Evolutionary conservation across 1,140 invertebrate genomes (phyloP).

Genomic region (Magallana angulata): DNA sequence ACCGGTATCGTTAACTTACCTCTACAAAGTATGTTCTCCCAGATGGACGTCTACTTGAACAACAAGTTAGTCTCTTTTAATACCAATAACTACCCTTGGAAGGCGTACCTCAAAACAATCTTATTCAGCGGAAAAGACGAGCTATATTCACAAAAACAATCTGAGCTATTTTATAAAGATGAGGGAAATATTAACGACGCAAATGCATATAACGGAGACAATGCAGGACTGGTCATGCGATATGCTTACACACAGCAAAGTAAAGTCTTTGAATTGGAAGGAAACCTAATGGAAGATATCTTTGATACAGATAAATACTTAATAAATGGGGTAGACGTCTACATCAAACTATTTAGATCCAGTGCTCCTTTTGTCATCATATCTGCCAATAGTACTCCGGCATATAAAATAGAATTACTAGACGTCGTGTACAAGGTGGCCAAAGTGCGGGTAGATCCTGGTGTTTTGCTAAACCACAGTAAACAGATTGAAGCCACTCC

Average conservation of each 20-base stretch:
- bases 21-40: slow-evolving; percentile 50
- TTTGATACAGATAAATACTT: slow-evolving; percentile 47
- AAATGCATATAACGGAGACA: slow-evolving; percentile 43
- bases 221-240: slow-evolving; percentile 38
- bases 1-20: slow-evolving; percentile 52
- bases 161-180: slow-evolving; percentile 48
- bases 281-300: slow-evolving; percentile 18
- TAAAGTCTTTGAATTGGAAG: slow-evolving; percentile 47
- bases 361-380: slow-evolving; percentile 47
- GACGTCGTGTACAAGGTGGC: slow-evolving; percentile 47
- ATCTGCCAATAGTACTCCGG: slow-evolving; percentile 26
- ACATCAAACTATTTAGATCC: slow-evolving; percentile 53
- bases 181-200: slow-evolving; percentile 31
- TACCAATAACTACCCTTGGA: slow-evolving; percentile 54
- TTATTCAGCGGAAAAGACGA: slow-evolving; percentile 43
- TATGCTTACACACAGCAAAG: slow-evolving; percentile 50
- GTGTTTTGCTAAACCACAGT: slow-evolving; percentile 51
- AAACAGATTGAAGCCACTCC: slow-evolving; percentile 46
- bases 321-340: slow-evolving; percentile 42
- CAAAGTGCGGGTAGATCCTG: slow-evolving; percentile 50
- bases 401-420: slow-evolving; percentile 47
- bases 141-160: slow-evolving; percentile 46
- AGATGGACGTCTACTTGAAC: slow-evolving; percentile 58
- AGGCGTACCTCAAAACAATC: slow-evolving; percentile 49
- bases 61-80: slow-evolving; percentile 57